phyloP scores from a whole-genome alignment of 1,140 invertebrate genomes.

The Cotesia typhae region DNA sequence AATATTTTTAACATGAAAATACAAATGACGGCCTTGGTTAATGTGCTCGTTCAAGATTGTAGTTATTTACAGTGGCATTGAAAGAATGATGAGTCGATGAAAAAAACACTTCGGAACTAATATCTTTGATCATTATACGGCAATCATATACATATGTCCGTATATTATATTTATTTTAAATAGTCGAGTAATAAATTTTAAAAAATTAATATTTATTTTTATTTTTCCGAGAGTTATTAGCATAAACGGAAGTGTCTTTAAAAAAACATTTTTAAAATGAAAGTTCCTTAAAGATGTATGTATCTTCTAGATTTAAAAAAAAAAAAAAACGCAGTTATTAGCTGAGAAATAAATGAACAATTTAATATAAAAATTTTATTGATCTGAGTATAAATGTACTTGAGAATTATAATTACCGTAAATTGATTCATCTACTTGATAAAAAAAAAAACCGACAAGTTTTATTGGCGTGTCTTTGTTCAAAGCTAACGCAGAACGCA shows the following conservation, averaged over 20 bases:
- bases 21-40: neutral
- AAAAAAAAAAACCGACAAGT: neutral
- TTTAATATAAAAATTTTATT: neutral
- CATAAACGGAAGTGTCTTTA: neutral
- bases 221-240: too few species aligned
- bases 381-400: constrained; percentile 5
- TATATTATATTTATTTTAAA: too few species aligned
- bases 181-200: neutral
- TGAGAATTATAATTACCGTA: constrained; percentile 29
- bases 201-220: constrained; percentile 5
- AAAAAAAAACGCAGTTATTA: neutral
- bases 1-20: constrained; percentile 1
- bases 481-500: neutral
- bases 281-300: too few species aligned
- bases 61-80: constrained; percentile 4
- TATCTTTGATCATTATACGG: constrained; percentile 3
- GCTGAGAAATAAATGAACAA: neutral
- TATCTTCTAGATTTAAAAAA: too few species aligned
- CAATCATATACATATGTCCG: neutral
- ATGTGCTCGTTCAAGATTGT: neutral
- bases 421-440: constrained; percentile 18
- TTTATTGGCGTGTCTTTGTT: too few species aligned
- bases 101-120: constrained; percentile 1
- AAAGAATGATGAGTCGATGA: constrained; percentile 10
- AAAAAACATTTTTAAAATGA: neutral